Base-by-base conservation (phyloP, 1,140 invertebrate genomes). In the Drosophila truncata region DNA sequence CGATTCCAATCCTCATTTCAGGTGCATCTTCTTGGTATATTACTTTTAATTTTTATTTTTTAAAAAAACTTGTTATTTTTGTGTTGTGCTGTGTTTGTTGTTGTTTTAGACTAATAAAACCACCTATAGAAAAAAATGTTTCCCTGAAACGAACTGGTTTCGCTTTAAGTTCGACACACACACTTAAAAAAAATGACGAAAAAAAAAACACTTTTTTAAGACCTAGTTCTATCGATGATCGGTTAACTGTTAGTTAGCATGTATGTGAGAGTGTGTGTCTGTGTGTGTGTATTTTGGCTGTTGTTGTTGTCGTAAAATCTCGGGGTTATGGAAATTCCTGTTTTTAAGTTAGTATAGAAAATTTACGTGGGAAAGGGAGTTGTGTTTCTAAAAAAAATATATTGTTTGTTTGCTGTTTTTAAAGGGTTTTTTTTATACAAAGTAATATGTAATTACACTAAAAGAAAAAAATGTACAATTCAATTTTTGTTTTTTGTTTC, bases 401-500 rank as follows among this genome's bases (percentile, higher is more conserved):
- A 44, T 20, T 66, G 39, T 59, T 71, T 46, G 20, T 14, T 55
- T 13, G n/a, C 31, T 39, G 55, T 61, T 66, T 58, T 64, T 33
- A n/a, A 14, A 14, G 25, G 31, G 44, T 41, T 60, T 54, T 63
- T 63, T 50, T 29, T 65, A 25, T 66, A 29, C 13, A 54, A 54
- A 35, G 29, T 66, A 59, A 39, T 80, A 71, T 63, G 16, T 60
- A 66, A 41, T 78, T 78, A 82, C 47, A 69, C 69, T 82, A 82
- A 82, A 69, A 20, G 55, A 31, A 61, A 33, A 41, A 74, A 83
- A 66, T 71, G 13, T 82, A 82, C 63, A 83, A 80, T 83, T 84
- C 75, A 83, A 79, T 63, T 70, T 61, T 54, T 54, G 59, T 42
- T 13, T 20, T 20, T 20, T 20, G 13, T 61, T 44, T 66, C 8